Percentiles rank a stretch among this genome's conserved stretches.
phyloP scores from a whole-genome alignment of 1,140 invertebrate genomes.

The Drosophila ohnishii region DNA sequence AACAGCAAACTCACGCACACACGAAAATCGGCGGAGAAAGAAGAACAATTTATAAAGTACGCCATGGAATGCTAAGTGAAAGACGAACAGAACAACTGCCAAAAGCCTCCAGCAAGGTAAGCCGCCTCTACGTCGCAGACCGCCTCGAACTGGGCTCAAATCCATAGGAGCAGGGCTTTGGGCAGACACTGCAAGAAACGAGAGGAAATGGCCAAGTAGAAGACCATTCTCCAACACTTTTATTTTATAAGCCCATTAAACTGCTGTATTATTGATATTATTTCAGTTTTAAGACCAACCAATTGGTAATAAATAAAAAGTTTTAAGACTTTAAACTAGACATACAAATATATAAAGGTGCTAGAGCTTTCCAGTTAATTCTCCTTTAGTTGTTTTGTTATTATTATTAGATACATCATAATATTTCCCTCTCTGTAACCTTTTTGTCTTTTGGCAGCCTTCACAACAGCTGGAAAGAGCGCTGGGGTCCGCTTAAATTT shows the following conservation, averaged over 20 bases:
- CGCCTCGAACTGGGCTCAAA: slow-evolving; percentile 29
- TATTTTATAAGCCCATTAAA: neutral
- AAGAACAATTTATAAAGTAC: slow-evolving; percentile 52
- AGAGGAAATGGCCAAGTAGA: neutral
- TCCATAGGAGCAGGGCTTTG: neutral
- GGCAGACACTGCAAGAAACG: slow-evolving; percentile 26
- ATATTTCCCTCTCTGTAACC: slow-evolving; percentile 11
- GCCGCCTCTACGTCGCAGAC: slow-evolving; percentile 3
- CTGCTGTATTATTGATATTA: neutral
- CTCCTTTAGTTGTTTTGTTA: neutral
- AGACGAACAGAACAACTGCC: slow-evolving; percentile 29
- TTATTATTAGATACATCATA: neutral
- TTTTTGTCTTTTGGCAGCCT: slow-evolving; percentile 32
- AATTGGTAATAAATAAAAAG: neutral
- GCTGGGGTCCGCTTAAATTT: slow-evolving; percentile 62
- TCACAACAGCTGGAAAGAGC: slow-evolving; percentile 68
- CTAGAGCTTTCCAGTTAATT: neutral
- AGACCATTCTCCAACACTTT: neutral
- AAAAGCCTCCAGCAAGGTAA: slow-evolving; percentile 66
- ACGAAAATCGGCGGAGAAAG: slow-evolving; percentile 16
- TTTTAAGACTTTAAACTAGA: neutral
- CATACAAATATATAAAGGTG: no score
- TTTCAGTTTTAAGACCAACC: neutral
- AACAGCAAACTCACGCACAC: slow-evolving; percentile 36
- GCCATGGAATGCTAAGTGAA: slow-evolving; percentile 59